Evolutionary conservation across 2,797 vertebrate species (phyloP), one percentile per base, ranked within the genome.

Genomic region (Crossoptilon crossoptilon): DNA sequence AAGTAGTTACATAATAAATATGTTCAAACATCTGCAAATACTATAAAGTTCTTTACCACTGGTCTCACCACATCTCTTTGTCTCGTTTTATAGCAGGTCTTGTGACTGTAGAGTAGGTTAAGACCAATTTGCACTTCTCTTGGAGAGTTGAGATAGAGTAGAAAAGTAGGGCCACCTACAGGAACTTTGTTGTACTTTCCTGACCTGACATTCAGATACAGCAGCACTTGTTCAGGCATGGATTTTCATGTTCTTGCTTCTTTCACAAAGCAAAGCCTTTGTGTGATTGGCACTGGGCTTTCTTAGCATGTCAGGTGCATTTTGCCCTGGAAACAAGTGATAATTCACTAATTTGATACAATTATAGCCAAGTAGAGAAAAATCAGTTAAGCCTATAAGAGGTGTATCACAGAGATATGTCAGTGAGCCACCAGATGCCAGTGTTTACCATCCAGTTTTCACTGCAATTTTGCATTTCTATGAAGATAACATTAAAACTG

Each of bases 341-440:
- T 53, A 69, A 33, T 11, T 33, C 29, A 4, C 17, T 16, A 14
- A 55, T 89, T 76, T 66, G 49, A 43, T 14, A 29, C 14, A 18
- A 27, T 17, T 18, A 22, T 23, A 24, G 59, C 22, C 11, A 44
- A 74, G 31, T 15, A 60, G 48, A 60, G 69, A 69, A 84, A 55
- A 35, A 78, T 24, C 9, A 78, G 33, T 43, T 46, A 23, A 31
- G 22, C 5, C 4, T 58, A 3, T 51, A 5, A 56, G 33, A 14
- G 10, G 13, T 79, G 64, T 8, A 39, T 43, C 2, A 4, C 60
- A 55, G 1, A 69, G 16, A 31, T 62, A 12, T 26, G 7, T 53
- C 29, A 9, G 4, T 15, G 73, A 89, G 63, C 90, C 95, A 83
- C 90, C 91, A 94, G 88, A 21, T 95, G 93, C 62, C 91, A 89